Conservation (phyloP, 2,797 vertebrate genomes). For the Tinamus major region DNA sequence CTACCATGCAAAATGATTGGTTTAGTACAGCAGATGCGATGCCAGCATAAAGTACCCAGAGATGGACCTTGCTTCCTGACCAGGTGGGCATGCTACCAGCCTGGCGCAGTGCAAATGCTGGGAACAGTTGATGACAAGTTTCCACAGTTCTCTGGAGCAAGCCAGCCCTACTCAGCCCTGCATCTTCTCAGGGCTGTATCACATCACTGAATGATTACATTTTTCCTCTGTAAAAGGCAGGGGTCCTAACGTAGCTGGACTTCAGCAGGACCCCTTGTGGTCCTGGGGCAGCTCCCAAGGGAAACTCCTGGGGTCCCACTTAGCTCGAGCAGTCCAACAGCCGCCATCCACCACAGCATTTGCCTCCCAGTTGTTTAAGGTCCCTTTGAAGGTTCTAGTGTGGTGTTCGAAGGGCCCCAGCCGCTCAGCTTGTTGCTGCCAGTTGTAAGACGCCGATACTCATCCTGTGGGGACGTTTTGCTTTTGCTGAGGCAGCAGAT, state of each 20-base stretch:
- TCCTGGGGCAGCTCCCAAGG: rapidly evolving
- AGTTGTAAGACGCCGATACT: neutral
- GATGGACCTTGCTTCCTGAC: rapidly evolving
- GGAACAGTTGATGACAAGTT: neutral
- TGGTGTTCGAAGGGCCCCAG: neutral
- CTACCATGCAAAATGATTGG: neutral
- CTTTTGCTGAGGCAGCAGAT: neutral
- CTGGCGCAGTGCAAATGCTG: neutral
- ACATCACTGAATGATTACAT: neutral
- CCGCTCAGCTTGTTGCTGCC: neutral
- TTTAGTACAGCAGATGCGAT: neutral
- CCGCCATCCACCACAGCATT: neutral
- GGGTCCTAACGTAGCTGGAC: neutral
- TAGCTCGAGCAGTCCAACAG: neutral
- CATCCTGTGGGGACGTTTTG: neutral
- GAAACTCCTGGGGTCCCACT: neutral
- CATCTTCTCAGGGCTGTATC: neutral
- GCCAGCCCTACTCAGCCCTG: neutral
- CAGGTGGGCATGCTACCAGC: neutral
- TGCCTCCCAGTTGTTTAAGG: neutral
- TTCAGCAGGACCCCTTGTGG: neutral
- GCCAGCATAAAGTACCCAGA: neutral
- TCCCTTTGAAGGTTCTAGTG: neutral
- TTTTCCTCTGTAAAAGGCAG: neutral
- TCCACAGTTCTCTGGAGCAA: neutral